Evolutionary conservation across 2,797 vertebrate species (phyloP).

Genomic region (Carcharodon carcharias): DNA sequence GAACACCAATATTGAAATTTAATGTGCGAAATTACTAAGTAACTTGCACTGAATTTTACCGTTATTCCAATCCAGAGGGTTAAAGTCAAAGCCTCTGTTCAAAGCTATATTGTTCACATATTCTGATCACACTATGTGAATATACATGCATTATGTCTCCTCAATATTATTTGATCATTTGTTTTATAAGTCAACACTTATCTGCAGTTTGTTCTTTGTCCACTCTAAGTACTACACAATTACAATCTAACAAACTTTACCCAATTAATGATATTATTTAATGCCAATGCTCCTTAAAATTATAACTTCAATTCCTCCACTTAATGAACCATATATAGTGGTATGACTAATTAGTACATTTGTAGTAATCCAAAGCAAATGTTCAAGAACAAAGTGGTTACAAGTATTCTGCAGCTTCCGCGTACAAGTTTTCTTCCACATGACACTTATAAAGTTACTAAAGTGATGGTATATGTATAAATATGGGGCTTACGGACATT

Average conservation of each 20-base stretch:
- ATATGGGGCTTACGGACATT: background rate
- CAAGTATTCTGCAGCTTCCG: background rate
- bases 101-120: background rate
- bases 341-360: background rate
- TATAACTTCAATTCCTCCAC: background rate
- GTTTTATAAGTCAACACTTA: background rate
- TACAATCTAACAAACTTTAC: background rate
- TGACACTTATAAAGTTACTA: background rate
- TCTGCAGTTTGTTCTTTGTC: background rate
- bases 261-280: background rate
- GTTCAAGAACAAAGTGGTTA: background rate
- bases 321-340: background rate
- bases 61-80: background rate
- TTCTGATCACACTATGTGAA: background rate
- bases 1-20: background rate
- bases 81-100: background rate
- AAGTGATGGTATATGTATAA: background rate
- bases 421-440: background rate
- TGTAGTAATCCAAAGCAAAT: background rate
- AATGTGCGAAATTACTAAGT: background rate
- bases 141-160: background rate
- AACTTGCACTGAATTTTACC: background rate
- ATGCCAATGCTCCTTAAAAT: background rate
- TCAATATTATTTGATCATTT: background rate
- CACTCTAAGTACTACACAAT: background rate